Evolutionary conservation across 2,888 invertebrate species (phyloP).

Genomic region (Paralinhomoeus sp.): DNA sequence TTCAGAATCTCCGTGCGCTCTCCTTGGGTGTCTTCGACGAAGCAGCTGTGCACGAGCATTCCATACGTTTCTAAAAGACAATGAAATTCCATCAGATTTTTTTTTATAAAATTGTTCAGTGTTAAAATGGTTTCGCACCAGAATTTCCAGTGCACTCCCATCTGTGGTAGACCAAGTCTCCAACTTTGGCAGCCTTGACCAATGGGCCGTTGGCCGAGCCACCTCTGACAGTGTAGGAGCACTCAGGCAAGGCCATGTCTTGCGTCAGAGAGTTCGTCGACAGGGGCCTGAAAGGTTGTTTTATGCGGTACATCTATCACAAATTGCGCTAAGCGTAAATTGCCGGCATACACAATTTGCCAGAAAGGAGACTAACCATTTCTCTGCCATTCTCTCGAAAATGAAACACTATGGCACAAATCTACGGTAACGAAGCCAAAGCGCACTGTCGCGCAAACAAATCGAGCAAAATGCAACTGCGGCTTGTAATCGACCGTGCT

Average conservation of each 20-base stretch:
- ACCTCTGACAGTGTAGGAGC: conserved; percentile 5
- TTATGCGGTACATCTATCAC: too few relatives aligned
- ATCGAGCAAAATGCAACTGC: too few relatives aligned
- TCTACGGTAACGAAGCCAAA: neutral
- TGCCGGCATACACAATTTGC: too few relatives aligned
- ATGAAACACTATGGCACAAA: neutral
- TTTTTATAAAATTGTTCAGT: neutral
- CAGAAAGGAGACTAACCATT: too few relatives aligned
- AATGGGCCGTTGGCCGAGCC: conserved; percentile 5
- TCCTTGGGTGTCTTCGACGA: conserved; percentile 3
- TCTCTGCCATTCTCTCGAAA: too few relatives aligned
- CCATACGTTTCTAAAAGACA: conserved; percentile 4
- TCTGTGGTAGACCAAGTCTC: conserved; percentile 4
- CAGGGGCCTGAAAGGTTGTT: neutral
- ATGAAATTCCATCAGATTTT: neutral
- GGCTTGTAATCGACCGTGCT: too few relatives aligned
- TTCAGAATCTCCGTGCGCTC: conserved; percentile 1
- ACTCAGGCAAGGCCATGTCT: conserved; percentile 3
- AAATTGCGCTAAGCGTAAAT: too few relatives aligned
- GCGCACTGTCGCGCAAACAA: neutral
- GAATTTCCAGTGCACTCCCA: conserved; percentile 5
- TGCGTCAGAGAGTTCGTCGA: conserved; percentile 2
- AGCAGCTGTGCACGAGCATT: conserved; percentile 6
- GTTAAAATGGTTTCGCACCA: neutral
- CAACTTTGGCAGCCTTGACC: conserved; percentile 3